phyloP scores from a whole-genome alignment of 30 jellyfish, hydroid and myxozoan species.

The Aurelia sp. region DNA sequence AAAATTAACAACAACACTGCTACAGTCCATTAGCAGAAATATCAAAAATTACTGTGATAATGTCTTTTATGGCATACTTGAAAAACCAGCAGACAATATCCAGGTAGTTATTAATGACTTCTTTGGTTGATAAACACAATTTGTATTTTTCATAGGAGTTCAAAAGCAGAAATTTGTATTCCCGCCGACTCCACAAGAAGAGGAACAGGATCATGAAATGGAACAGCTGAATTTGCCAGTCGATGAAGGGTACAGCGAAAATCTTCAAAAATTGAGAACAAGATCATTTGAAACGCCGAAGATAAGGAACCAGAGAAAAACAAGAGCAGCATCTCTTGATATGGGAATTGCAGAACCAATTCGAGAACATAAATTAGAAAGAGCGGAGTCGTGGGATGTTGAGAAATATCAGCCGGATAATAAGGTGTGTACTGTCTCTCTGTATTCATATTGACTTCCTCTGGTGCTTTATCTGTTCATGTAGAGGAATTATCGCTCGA shows the following conservation, averaged over 20 bases:
- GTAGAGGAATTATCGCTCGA: too few species aligned
- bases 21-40: too few species aligned
- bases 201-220: slow-evolving; percentile 14
- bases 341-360: slow-evolving; percentile 9
- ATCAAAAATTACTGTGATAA: too few species aligned
- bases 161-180: slow-evolving; percentile 21
- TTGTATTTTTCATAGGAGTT: neutral
- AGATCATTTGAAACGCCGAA: slow-evolving; percentile 50
- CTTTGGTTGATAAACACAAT: too few species aligned
- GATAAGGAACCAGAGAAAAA: slow-evolving; percentile 9
- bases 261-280: slow-evolving; percentile 42
- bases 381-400: slow-evolving; percentile 70
- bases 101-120: too few species aligned
- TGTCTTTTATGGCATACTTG: too few species aligned
- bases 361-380: slow-evolving; percentile 43
- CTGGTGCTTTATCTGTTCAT: too few species aligned
- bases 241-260: slow-evolving; percentile 56
- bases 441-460: too few species aligned
- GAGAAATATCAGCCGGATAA: slow-evolving; percentile 18
- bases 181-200: slow-evolving; percentile 16
- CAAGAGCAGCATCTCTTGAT: slow-evolving; percentile 52
- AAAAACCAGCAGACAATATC: too few species aligned
- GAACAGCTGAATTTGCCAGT: neutral
- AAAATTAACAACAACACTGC: too few species aligned
- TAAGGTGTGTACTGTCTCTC: slow-evolving; percentile 14